phyloP scores from a whole-genome alignment of 2,797 vertebrate genomes.

The Pangasius djambal region DNA sequence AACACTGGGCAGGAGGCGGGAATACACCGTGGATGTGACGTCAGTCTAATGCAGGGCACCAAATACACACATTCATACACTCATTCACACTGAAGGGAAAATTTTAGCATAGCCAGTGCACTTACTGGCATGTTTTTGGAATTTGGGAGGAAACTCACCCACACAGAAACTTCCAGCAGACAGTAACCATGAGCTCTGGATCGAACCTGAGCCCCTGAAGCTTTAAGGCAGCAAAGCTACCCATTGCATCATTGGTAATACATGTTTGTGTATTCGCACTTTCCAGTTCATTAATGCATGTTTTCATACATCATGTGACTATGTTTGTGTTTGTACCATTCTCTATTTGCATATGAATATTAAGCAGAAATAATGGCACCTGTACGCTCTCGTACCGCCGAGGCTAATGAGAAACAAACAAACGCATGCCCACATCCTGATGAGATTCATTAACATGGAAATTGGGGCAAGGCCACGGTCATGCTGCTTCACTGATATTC shows the following conservation, averaged over 20 bases:
- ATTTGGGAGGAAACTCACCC: not conserved
- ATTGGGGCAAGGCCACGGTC: slow-evolving; percentile 70
- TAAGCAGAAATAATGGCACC: slow-evolving; percentile 30
- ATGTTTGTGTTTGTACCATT: not conserved
- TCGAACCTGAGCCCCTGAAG: not conserved
- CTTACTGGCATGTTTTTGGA: too few relatives aligned
- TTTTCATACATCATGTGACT: not conserved
- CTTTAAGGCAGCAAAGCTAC: not conserved
- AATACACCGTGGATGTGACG: too few relatives aligned
- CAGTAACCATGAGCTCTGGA: not conserved
- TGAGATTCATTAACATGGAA: slow-evolving; percentile 77
- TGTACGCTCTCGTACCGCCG: slow-evolving; percentile 56
- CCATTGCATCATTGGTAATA: not conserved
- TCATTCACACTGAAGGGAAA: too few relatives aligned
- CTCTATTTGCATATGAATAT: slow-evolving; percentile 7
- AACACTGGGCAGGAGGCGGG: too few relatives aligned
- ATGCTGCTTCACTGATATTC: slow-evolving; percentile 69
- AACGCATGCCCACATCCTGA: slow-evolving; percentile 61
- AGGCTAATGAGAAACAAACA: slow-evolving; percentile 72
- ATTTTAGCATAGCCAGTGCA: not conserved
- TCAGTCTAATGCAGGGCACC: too few relatives aligned
- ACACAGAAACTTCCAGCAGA: not conserved
- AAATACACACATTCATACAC: too few relatives aligned
- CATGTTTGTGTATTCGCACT: not conserved
- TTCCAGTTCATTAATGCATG: not conserved